Evolutionary conservation across 2,888 invertebrate species (phyloP).

Genomic region (Hydraecia micacea): DNA sequence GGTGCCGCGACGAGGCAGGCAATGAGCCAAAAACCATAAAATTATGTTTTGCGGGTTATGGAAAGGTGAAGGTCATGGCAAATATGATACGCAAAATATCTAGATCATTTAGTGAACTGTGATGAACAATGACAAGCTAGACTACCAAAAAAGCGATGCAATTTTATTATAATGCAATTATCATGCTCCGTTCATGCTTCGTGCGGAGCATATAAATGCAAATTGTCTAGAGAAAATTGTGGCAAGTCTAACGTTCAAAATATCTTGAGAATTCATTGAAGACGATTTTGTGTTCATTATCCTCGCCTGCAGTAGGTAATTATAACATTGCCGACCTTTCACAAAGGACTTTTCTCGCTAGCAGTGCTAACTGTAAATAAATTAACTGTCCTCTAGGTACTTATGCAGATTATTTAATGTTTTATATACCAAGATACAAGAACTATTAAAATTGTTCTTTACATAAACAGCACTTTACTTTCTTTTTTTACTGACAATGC

Average conservation of each 20-base stretch:
- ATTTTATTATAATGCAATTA: not conserved
- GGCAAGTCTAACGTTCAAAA: slow-evolving; percentile 4
- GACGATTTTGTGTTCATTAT: slow-evolving; percentile 22
- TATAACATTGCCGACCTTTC: slow-evolving; percentile 38
- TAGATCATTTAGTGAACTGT: slow-evolving; percentile 10
- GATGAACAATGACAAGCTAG: not conserved
- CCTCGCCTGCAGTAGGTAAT: slow-evolving; percentile 34
- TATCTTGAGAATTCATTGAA: slow-evolving; percentile 15
- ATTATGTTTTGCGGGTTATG: slow-evolving; percentile 10
- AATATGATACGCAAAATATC: slow-evolving; percentile 21
- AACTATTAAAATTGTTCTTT: not conserved
- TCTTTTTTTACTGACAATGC: not conserved
- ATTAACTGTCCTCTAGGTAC: not conserved
- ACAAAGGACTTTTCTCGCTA: slow-evolving; percentile 26
- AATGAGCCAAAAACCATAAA: slow-evolving; percentile 60
- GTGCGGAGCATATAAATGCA: slow-evolving; percentile 11
- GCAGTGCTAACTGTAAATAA: slow-evolving; percentile 29
- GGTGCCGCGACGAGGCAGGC: slow-evolving; percentile 36
- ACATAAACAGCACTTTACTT: not conserved
- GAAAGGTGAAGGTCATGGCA: slow-evolving; percentile 49
- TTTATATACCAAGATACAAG: not conserved
- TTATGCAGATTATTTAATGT: slow-evolving; percentile 3
- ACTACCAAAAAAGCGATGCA: slow-evolving; percentile 11
- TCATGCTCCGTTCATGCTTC: not conserved
- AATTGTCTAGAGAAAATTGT: slow-evolving; percentile 18